Conservation (phyloP, 2,797 vertebrate species). For the Sebastes matsubarae region DNA sequence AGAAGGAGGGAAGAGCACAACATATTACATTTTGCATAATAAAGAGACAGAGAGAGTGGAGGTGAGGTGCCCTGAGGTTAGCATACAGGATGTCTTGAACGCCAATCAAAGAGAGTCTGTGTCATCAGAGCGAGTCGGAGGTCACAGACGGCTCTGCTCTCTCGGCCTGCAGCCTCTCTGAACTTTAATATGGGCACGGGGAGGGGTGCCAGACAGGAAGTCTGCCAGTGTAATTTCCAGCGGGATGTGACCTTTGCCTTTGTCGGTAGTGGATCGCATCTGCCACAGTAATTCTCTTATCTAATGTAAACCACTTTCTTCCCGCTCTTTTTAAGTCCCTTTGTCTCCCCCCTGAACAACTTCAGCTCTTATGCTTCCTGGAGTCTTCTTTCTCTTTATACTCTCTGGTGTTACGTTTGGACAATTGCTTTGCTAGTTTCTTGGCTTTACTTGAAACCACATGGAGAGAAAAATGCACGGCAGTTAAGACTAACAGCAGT, state of each 20-base stretch:
- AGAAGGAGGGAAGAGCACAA: background rate
- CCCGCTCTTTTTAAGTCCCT: slow-evolving; percentile 6
- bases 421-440: background rate
- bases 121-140: slow-evolving; percentile 47
- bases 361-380: background rate
- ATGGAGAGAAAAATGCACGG: background rate
- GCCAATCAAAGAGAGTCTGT: slow-evolving; percentile 50
- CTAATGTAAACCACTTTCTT: slow-evolving; percentile 25
- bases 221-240: slow-evolving; percentile 73
- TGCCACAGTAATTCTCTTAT: slow-evolving; percentile 52
- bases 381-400: background rate
- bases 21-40: background rate
- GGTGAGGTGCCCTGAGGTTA: slow-evolving; percentile 30
- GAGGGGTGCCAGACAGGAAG: slow-evolving; percentile 58
- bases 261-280: slow-evolving; percentile 33
- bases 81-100: slow-evolving; percentile 32
- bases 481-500: background rate
- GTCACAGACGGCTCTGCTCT: slow-evolving; percentile 36
- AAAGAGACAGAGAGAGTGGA: background rate
- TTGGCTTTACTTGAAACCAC: slow-evolving; percentile 18
- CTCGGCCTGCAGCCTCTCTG: slow-evolving; percentile 39
- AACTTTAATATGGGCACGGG: slow-evolving; percentile 65
- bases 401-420: background rate
- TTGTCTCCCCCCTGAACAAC: background rate
- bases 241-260: slow-evolving; percentile 61